Evolutionary conservation across 2,888 invertebrate genomes (phyloP).

Genomic region (Amblyjoppa proteus): DNA sequence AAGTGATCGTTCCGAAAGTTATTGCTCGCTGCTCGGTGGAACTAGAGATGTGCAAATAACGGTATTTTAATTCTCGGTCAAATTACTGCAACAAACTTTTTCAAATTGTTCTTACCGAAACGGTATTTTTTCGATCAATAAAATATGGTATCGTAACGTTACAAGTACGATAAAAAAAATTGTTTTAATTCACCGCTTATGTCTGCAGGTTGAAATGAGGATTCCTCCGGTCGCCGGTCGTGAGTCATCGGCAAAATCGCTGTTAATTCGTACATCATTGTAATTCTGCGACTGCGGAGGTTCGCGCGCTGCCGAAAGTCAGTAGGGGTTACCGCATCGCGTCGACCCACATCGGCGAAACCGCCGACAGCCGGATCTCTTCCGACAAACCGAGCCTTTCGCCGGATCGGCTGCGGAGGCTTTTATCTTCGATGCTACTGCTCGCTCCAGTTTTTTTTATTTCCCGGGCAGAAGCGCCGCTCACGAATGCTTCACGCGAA

Average conservation of each 20-base stretch:
- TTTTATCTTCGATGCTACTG: not conserved
- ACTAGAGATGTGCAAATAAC: not conserved
- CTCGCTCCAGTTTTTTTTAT: not conserved
- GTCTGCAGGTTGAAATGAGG: too few relatives aligned
- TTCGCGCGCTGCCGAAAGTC: conserved; percentile 33
- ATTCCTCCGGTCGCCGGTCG: conserved; percentile 8
- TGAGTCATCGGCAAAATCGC: conserved; percentile 12
- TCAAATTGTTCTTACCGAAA: too few relatives aligned
- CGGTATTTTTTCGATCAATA: too few relatives aligned
- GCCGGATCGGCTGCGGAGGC: not conserved
- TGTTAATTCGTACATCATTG: not conserved
- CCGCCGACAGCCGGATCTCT: conserved; percentile 13
- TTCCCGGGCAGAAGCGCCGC: not conserved
- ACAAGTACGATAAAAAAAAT: not conserved
- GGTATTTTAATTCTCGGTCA: too few relatives aligned
- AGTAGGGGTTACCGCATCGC: conserved; percentile 4
- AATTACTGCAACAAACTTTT: too few relatives aligned
- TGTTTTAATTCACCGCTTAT: too few relatives aligned
- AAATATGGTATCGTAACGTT: not conserved
- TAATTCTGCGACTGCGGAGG: conserved; percentile 1
- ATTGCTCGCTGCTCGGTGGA: conserved; percentile 11
- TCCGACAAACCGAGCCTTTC: conserved; percentile 2
- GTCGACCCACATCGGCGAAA: conserved; percentile 34
- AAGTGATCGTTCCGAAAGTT: conserved; percentile 59
- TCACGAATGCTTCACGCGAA: not conserved